Evolutionary conservation across 2,888 invertebrate species (phyloP).

Genomic region (Linnaemya tessellans): DNA sequence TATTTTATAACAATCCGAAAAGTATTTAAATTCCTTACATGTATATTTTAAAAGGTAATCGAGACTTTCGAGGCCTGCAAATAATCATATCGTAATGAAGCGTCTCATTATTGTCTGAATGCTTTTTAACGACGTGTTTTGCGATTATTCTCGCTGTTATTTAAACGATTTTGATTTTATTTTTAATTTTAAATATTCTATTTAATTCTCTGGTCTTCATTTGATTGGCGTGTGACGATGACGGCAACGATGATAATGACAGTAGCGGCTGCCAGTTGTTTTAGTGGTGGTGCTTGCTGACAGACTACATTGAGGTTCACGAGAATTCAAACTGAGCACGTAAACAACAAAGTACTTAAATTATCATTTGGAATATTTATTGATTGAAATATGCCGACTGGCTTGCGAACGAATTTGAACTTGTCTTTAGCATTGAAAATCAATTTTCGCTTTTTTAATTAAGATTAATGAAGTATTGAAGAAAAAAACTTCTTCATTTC

Average conservation of each 20-base stretch:
- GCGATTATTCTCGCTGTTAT: slow-evolving; percentile 38
- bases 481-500: neutral
- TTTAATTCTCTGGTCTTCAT: slow-evolving; percentile 40
- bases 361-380: slow-evolving; percentile 26
- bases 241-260: slow-evolving; percentile 62
- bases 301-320: slow-evolving; percentile 17
- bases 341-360: slow-evolving; percentile 10
- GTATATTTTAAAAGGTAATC: neutral
- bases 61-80: neutral
- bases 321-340: slow-evolving; percentile 48
- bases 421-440: slow-evolving; percentile 45
- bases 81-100: neutral
- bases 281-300: slow-evolving; percentile 12
- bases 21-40: too few species aligned
- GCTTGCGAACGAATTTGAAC: slow-evolving; percentile 43
- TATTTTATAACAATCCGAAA: too few species aligned
- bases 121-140: slow-evolving; percentile 47
- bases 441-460: slow-evolving; percentile 18
- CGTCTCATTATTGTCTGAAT: slow-evolving; percentile 16
- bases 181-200: slow-evolving; percentile 35
- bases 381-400: slow-evolving; percentile 62
- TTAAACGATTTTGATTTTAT: slow-evolving; percentile 38
- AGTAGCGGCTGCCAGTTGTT: slow-evolving; percentile 32
- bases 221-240: slow-evolving; percentile 69
- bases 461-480: neutral